These are phyloP conservation scores for Chaetorhynchus papuensis DNA, from an alignment of 2,113 vertebrate genomes.

Conservation along the genomic window DNA sequence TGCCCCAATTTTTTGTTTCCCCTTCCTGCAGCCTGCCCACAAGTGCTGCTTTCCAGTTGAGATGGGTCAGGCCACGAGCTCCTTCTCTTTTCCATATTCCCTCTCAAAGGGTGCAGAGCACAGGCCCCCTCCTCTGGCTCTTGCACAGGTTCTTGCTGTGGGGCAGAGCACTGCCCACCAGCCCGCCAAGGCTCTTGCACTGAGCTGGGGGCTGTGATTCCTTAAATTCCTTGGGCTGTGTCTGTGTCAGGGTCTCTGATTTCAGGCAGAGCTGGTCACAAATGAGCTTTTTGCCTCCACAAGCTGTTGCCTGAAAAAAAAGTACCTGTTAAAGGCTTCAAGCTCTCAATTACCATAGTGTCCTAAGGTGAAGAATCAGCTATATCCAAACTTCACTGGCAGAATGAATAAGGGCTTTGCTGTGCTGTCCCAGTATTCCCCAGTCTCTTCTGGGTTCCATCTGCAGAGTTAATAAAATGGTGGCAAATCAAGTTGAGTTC, in stretches of 20 bases:
- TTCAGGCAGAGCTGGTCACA: not conserved
- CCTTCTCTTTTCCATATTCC: not conserved
- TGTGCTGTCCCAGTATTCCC: conserved; percentile 29
- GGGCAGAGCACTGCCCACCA: not conserved
- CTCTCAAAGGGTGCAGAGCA: not conserved
- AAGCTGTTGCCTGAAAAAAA: not conserved
- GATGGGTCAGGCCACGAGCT: not conserved
- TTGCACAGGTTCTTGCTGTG: not conserved
- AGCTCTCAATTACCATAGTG: not conserved
- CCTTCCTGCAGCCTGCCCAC: not conserved
- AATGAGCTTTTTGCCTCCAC: not conserved
- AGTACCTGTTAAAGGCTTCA: not conserved
- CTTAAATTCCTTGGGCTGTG: not conserved
- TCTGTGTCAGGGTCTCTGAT: not conserved
- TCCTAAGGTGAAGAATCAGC: not conserved
- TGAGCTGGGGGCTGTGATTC: not conserved
- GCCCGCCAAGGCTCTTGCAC: not conserved
- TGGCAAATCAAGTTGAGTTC: conserved; percentile 52
- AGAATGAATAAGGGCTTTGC: not conserved
- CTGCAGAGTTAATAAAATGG: conserved; percentile 63
- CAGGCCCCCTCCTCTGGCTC: not conserved
- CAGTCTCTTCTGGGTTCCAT: conserved; percentile 42
- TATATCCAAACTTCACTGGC: not conserved
- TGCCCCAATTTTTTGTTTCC: not conserved
- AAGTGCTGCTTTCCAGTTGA: not conserved